These are phyloP conservation scores for Siniperca chuatsi DNA, from an alignment of 2,113 vertebrate genomes.

Conservation along the genomic window DNA sequence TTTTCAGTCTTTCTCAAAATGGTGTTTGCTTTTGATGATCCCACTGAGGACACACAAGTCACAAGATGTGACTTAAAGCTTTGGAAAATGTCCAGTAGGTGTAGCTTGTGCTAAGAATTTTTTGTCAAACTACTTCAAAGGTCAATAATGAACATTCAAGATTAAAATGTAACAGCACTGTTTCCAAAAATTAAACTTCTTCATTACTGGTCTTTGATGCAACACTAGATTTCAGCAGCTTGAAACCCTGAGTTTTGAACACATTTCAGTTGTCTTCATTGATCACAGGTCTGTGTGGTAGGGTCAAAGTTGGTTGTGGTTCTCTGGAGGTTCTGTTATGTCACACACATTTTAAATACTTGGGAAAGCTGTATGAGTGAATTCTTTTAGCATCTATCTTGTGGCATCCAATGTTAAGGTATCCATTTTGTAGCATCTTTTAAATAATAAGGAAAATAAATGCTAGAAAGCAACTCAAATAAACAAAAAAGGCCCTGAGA, in stretches of 20 bases:
- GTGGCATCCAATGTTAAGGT: background rate
- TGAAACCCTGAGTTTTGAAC: background rate
- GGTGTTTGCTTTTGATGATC: background rate
- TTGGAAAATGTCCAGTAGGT: background rate
- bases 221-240: background rate
- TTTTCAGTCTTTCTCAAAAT: background rate
- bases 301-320: background rate
- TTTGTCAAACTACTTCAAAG: too few relatives aligned
- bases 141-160: too few relatives aligned
- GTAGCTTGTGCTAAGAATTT: too few relatives aligned
- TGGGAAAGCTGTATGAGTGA: background rate
- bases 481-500: too few relatives aligned
- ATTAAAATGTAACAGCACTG: background rate
- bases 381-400: background rate
- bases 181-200: too few relatives aligned
- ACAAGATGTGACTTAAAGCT: background rate
- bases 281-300: background rate
- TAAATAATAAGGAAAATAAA: background rate
- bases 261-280: background rate
- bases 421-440: background rate
- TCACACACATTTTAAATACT: background rate
- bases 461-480: background rate
- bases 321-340: background rate
- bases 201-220: background rate
- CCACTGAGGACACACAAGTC: background rate